A percentile compares a stretch with the other conserved stretches of the same genome.
Conservation (phyloP, 1,140 invertebrate genomes). For the Drosophila parabipectinata region DNA sequence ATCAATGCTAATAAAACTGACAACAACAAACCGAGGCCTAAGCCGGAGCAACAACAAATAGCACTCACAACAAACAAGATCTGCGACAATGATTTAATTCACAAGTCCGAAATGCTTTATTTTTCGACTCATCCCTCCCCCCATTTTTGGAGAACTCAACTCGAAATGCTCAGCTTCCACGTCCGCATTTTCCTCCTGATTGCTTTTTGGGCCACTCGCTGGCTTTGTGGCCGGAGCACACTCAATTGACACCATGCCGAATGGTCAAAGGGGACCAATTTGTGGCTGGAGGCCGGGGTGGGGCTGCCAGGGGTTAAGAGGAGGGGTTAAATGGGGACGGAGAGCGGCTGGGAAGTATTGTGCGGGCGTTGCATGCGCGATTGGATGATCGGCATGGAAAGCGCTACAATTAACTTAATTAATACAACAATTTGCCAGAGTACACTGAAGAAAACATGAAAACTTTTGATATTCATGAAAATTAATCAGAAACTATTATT, state of each 20-base stretch:
- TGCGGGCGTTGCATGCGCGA: constrained; percentile 69
- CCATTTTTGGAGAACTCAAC: neutral
- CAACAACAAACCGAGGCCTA: constrained; percentile 25
- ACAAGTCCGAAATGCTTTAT: constrained; percentile 52
- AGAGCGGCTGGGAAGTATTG: constrained; percentile 32
- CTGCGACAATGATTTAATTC: constrained; percentile 67
- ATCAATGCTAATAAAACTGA: constrained; percentile 78
- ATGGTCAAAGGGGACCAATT: constrained; percentile 34
- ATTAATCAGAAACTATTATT: neutral
- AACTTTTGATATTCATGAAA: neutral
- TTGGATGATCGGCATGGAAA: constrained; percentile 52
- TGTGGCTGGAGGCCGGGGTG: neutral
- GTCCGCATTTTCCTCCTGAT: constrained; percentile 6
- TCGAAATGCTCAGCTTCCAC: constrained; percentile 25
- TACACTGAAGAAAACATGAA: constrained; percentile 10
- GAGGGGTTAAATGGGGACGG: constrained; percentile 11
- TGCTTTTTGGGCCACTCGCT: constrained; percentile 31
- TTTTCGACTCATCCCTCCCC: constrained; percentile 44
- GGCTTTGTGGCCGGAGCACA: constrained; percentile 34
- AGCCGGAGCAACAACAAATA: neutral
- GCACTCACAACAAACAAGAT: constrained; percentile 37
- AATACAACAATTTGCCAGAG: constrained; percentile 60
- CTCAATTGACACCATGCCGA: constrained; percentile 56
- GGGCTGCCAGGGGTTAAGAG: neutral
- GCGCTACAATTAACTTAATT: constrained; percentile 78